These are phyloP conservation scores for Coptotermes formosanus DNA, from an alignment of 1,140 invertebrate genomes.

Conservation along the genomic window DNA sequence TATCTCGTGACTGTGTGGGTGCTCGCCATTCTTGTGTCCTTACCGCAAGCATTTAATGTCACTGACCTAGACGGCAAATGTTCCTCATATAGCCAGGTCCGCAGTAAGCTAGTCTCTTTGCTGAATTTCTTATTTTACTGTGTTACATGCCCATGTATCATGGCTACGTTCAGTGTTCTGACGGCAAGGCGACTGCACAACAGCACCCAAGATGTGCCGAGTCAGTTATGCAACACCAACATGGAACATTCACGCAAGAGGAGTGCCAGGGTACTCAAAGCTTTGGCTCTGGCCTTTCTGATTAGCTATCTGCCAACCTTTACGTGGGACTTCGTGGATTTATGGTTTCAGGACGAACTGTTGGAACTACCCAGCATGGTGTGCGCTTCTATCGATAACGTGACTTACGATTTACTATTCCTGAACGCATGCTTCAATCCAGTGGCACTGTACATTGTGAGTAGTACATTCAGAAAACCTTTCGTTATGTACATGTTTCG, in stretches of 20 bases:
- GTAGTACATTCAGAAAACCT: not conserved
- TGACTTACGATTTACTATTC: not conserved
- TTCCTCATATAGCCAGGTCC: not conserved
- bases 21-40: not conserved
- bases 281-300: not conserved
- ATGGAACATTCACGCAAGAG: not conserved
- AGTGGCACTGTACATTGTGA: not conserved
- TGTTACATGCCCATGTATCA: not conserved
- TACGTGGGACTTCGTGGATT: not conserved
- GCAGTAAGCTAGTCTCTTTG: not conserved
- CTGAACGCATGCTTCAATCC: constrained; percentile 1
- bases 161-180: not conserved
- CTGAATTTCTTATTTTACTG: not conserved
- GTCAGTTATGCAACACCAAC: not conserved
- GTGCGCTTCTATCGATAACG: not conserved
- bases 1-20: not conserved
- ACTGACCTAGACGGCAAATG: not conserved
- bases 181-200: not conserved
- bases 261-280: not conserved
- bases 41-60: not conserved
- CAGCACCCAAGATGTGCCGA: not conserved
- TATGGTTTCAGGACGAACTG: not conserved
- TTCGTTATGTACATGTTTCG: not conserved
- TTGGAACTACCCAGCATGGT: not conserved
- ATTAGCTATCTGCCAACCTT: not conserved